These are phyloP conservation scores for Zaprionus davidi DNA, from an alignment of 1,140 invertebrate species.

Conservation along the genomic window DNA sequence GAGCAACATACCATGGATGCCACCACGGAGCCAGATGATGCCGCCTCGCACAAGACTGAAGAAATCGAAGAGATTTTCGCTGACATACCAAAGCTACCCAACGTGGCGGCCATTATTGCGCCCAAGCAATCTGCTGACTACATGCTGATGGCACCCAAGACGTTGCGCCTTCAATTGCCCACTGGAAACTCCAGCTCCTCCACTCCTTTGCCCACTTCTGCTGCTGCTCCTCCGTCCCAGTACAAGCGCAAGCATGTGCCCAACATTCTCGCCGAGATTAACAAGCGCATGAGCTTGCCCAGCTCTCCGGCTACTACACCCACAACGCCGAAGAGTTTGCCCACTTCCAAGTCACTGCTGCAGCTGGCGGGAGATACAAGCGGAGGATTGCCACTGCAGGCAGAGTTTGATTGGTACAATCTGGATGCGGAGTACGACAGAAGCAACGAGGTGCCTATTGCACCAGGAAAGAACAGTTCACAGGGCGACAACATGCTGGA, in stretches of 20 bases:
- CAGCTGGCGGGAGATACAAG: slow-evolving; percentile 36
- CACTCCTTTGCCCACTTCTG: slow-evolving; percentile 1
- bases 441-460: slow-evolving; percentile 21
- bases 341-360: slow-evolving; percentile 34
- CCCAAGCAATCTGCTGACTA: slow-evolving; percentile 75
- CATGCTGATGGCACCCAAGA: slow-evolving; percentile 63
- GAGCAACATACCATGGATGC: slow-evolving; percentile 38
- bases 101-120: slow-evolving; percentile 86
- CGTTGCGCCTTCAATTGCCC: slow-evolving; percentile 39
- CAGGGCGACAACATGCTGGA: slow-evolving; percentile 53
- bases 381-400: slow-evolving; percentile 67
- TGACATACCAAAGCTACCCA: slow-evolving; percentile 86
- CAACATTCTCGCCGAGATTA: slow-evolving; percentile 76
- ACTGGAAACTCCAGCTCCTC: slow-evolving; percentile 11
- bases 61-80: slow-evolving; percentile 84
- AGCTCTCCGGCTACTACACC: slow-evolving; percentile 59
- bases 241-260: slow-evolving; percentile 76
- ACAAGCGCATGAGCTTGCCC: slow-evolving; percentile 68
- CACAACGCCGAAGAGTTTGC: slow-evolving; percentile 46
- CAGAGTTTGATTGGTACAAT: slow-evolving; percentile 84
- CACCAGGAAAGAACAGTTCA: slow-evolving; percentile 18
- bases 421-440: slow-evolving; percentile 82
- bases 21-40: slow-evolving; percentile 21
- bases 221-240: slow-evolving; percentile 30
- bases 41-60: slow-evolving; percentile 72